These are phyloP conservation scores for Pachypsylla venusta DNA, from an alignment of 1,140 invertebrate species.

Conservation along the genomic window DNA sequence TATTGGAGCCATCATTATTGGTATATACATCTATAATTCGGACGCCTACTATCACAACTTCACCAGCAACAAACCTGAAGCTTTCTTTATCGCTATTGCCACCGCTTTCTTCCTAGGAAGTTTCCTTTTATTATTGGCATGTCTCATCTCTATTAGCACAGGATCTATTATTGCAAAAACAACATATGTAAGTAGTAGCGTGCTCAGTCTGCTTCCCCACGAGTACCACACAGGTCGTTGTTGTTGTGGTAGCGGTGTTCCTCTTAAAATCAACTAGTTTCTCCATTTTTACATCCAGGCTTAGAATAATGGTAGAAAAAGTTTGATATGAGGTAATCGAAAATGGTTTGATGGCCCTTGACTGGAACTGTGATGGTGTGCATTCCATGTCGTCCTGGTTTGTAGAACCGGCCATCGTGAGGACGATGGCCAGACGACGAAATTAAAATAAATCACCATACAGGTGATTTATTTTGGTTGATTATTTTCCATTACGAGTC, in stretches of 20 bases:
- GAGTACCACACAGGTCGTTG: neutral
- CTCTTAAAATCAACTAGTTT: too few relatives aligned
- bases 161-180: constrained; percentile 67
- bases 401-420: neutral
- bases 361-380: too few relatives aligned
- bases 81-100: constrained; percentile 57
- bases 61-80: constrained; percentile 33
- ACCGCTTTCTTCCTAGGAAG: constrained; percentile 60
- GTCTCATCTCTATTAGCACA: constrained; percentile 54
- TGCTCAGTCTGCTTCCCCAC: neutral
- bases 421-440: neutral
- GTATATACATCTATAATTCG: constrained; percentile 46
- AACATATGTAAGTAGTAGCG: constrained; percentile 54
- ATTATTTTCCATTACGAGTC: neutral
- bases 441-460: neutral
- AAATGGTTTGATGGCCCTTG: too few relatives aligned
- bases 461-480: neutral
- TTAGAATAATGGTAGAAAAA: too few relatives aligned
- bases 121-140: constrained; percentile 52
- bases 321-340: too few relatives aligned
- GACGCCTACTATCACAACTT: constrained; percentile 26
- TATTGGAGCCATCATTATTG: constrained; percentile 52
- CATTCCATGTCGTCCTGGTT: neutral
- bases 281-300: too few relatives aligned
- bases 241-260: neutral